Evolutionary conservation across 2,113 vertebrate genomes (phyloP).

Genomic region (Macquaria australasica): DNA sequence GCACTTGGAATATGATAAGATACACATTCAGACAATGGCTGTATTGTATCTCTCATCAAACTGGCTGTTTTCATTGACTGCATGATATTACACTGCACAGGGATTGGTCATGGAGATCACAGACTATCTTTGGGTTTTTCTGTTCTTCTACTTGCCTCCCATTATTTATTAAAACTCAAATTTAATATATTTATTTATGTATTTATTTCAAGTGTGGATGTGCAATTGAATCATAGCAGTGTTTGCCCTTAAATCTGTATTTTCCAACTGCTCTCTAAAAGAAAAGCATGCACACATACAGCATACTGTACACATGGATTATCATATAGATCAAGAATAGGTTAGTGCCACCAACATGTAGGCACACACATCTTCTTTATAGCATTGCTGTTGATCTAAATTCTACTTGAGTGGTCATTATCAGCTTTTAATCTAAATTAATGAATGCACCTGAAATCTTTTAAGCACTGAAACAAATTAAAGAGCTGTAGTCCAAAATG

Average conservation of each 20-base stretch:
- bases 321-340: slow-evolving; percentile 28
- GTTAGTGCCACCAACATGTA: slow-evolving; percentile 8
- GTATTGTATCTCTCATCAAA: slow-evolving; percentile 34
- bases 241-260: slow-evolving; percentile 47
- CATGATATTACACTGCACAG: slow-evolving; percentile 50
- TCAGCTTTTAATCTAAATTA: slow-evolving; percentile 21
- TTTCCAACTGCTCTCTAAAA: slow-evolving; percentile 46
- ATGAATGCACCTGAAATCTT: slow-evolving; percentile 21
- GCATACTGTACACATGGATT: slow-evolving; percentile 12
- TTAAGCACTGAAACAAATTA: slow-evolving; percentile 25
- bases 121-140: slow-evolving; percentile 33
- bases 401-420: slow-evolving; percentile 16
- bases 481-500: not conserved
- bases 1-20: slow-evolving; percentile 47
- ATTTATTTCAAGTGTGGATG: slow-evolving; percentile 78
- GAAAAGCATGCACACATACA: slow-evolving; percentile 42
- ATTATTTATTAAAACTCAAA: slow-evolving; percentile 72
- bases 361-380: not conserved
- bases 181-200: slow-evolving; percentile 79
- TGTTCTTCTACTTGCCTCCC: slow-evolving; percentile 42
- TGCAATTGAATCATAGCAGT: slow-evolving; percentile 58
- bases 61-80: slow-evolving; percentile 52
- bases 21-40: slow-evolving; percentile 39
- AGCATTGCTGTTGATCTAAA: slow-evolving; percentile 31
- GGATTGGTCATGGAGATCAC: slow-evolving; percentile 26